Evolutionary conservation across 2,113 vertebrate genomes (phyloP).

Genomic region (Forbesichthys agassizii): DNA sequence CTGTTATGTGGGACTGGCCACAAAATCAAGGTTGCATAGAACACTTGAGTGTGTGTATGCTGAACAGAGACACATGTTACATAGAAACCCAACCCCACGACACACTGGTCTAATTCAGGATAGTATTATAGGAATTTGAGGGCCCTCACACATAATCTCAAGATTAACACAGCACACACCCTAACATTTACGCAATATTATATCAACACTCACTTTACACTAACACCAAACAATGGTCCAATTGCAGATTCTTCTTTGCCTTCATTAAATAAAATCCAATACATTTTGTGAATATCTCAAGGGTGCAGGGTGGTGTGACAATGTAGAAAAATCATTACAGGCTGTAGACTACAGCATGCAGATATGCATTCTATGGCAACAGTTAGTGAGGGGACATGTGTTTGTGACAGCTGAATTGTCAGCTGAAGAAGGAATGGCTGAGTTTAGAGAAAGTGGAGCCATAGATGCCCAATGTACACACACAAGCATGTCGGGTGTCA

Average conservation of each 20-base stretch:
- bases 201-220: background rate
- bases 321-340: conserved; percentile 62
- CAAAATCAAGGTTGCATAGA: background rate
- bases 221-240: background rate
- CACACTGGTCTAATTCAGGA: conserved; percentile 27
- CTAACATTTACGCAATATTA: background rate
- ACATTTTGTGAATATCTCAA: background rate
- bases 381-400: conserved; percentile 67
- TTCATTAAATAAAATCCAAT: background rate
- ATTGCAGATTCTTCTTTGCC: background rate
- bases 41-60: background rate
- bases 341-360: conserved; percentile 28
- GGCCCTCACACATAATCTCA: conserved; percentile 17
- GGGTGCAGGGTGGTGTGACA: conserved; percentile 21
- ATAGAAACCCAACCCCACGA: conserved; percentile 19
- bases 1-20: background rate
- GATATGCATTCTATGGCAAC: conserved; percentile 48
- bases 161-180: background rate
- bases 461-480: conserved; percentile 30
- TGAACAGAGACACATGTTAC: background rate
- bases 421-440: conserved; percentile 74
- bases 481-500: conserved; percentile 27
- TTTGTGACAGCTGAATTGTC: conserved; percentile 75
- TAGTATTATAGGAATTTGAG: conserved; percentile 28
- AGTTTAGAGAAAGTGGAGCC: conserved; percentile 70